These are phyloP conservation scores for Rhea pennata DNA, from an alignment of 2,113 vertebrate genomes.

Conservation along the genomic window DNA sequence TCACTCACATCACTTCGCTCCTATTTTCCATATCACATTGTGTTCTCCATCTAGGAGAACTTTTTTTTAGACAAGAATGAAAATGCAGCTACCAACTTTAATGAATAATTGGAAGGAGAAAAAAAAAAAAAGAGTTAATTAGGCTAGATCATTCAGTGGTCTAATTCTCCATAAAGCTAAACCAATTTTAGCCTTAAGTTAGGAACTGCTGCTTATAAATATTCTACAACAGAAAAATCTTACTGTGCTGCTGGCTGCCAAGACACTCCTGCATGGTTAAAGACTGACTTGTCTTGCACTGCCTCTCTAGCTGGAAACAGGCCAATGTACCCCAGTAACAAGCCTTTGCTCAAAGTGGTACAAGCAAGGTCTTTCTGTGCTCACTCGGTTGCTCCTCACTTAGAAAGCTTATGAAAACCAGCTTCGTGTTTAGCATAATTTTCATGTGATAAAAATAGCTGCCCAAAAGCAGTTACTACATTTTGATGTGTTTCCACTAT, in stretches of 20 bases:
- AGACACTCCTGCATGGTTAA: background rate
- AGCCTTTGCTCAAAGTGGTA: background rate
- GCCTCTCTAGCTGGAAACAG: background rate
- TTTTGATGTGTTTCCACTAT: background rate
- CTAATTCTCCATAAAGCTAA: too few species aligned
- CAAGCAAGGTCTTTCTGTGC: background rate
- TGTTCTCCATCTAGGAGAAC: background rate
- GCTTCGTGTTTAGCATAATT: background rate
- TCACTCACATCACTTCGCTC: too few species aligned
- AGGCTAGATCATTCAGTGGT: too few species aligned
- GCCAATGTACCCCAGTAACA: fast-evolving
- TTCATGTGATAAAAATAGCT: background rate
- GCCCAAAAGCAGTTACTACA: background rate
- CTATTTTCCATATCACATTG: too few species aligned
- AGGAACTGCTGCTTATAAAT: background rate
- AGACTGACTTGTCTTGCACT: background rate
- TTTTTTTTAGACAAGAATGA: too few species aligned
- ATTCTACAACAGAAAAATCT: background rate
- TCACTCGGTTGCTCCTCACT: background rate
- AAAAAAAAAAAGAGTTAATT: too few species aligned
- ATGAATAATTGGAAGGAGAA: too few species aligned
- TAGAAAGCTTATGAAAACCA: background rate
- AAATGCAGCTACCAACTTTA: background rate
- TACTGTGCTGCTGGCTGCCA: background rate
- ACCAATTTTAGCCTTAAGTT: background rate